Conservation (phyloP, 2,888 invertebrate genomes). For the Nasonia oneida region DNA sequence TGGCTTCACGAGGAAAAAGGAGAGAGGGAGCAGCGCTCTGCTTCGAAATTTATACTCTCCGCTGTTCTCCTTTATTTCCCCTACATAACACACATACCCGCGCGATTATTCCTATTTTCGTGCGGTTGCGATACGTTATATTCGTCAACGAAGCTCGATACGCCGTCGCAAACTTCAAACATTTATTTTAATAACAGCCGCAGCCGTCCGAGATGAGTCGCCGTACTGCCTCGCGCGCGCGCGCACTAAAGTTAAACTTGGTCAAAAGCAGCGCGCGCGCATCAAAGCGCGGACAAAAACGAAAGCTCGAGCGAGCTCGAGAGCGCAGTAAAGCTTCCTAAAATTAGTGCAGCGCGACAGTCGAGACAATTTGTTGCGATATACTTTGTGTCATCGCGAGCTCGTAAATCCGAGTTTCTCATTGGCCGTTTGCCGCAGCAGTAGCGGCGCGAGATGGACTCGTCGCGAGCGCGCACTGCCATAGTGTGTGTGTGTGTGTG, state of each 20-base stretch:
- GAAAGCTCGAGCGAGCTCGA: constrained; percentile 41
- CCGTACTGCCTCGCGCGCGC: too few relatives aligned
- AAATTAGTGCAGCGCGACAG: constrained; percentile 59
- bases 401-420: constrained; percentile 59
- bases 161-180: not conserved
- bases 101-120: constrained; percentile 28
- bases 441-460: constrained; percentile 13
- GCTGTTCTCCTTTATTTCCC: not conserved
- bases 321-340: constrained; percentile 53
- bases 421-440: constrained; percentile 24
- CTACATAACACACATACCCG: not conserved
- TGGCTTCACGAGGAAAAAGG: constrained; percentile 2
- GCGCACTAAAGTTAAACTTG: constrained; percentile 48
- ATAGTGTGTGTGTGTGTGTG: too few relatives aligned
- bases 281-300: constrained; percentile 35
- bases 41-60: constrained; percentile 54
- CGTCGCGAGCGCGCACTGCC: not conserved
- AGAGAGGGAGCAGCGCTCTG: constrained; percentile 19
- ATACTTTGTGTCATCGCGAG: constrained; percentile 59
- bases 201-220: not conserved
- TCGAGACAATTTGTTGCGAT: constrained; percentile 60
- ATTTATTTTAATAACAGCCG: constrained; percentile 17
- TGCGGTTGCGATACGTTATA: not conserved
- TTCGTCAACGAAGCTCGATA: constrained; percentile 4
- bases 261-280: constrained; percentile 34